phyloP scores from a whole-genome alignment of 2,888 invertebrate genomes.

The Glomeris marginata region DNA sequence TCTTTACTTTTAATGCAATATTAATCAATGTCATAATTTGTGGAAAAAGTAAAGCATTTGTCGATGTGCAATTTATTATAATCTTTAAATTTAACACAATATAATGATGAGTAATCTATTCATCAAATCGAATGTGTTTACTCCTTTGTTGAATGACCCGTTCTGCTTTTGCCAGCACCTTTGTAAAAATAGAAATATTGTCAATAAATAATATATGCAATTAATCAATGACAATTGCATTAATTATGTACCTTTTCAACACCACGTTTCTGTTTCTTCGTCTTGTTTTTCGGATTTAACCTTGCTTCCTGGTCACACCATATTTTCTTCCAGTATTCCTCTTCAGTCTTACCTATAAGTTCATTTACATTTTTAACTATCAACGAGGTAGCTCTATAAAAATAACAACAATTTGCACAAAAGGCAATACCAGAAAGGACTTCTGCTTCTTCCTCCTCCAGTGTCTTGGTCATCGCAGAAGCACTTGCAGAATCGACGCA shows the following conservation, averaged over 20 bases:
- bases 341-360: constrained; percentile 53
- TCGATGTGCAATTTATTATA: too few species aligned
- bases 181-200: background rate
- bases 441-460: too few species aligned
- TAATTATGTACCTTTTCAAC: constrained; percentile 30
- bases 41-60: too few species aligned
- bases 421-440: too few species aligned
- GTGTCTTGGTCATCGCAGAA: constrained; percentile 19
- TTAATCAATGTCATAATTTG: too few species aligned
- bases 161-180: constrained; percentile 44
- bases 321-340: constrained; percentile 65
- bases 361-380: too few species aligned
- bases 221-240: background rate
- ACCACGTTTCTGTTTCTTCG: constrained; percentile 43
- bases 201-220: background rate
- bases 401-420: too few species aligned
- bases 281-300: constrained; percentile 29
- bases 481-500: constrained; percentile 41
- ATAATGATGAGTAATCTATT: constrained; percentile 21
- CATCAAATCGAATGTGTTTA: constrained; percentile 51
- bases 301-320: constrained; percentile 43
- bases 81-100: too few species aligned
- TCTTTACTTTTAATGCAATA: too few species aligned
- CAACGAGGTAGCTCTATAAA: too few species aligned
- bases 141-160: constrained; percentile 35